Conservation (phyloP, 2,888 invertebrate species). For the Chamaedrilus cognettii region DNA sequence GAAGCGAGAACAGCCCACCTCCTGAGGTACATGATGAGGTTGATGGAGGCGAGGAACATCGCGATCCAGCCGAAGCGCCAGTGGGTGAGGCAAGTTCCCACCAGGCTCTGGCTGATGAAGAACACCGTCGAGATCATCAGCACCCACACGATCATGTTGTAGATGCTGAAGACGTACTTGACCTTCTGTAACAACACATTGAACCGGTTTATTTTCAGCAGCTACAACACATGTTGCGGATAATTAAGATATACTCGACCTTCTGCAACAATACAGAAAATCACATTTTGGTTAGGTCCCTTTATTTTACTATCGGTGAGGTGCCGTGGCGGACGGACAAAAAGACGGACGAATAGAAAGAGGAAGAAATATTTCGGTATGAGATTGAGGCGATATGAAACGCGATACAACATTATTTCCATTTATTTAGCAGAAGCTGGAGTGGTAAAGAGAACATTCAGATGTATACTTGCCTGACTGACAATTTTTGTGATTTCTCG, state of each 20-base stretch:
- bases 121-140: constrained; percentile 35
- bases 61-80: constrained; percentile 50
- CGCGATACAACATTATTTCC: no score
- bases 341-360: no score
- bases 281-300: no score
- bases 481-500: constrained; percentile 37
- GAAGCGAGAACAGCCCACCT: constrained; percentile 34
- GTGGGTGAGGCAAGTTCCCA: constrained; percentile 40
- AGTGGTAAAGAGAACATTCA: no score
- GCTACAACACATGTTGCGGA: no score
- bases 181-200: constrained; percentile 24
- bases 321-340: no score
- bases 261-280: neutral
- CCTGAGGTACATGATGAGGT: constrained; percentile 43
- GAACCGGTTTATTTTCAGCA: neutral
- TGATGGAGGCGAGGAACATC: constrained; percentile 41
- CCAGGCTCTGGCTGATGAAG: constrained; percentile 40
- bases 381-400: no score
- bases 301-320: no score
- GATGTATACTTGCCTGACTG: constrained; percentile 34
- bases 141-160: constrained; percentile 38
- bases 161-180: constrained; percentile 36
- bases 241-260: neutral
- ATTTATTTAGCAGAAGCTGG: no score
- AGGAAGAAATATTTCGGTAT: no score